Evolutionary conservation across 1,140 invertebrate genomes (phyloP).

Genomic region (Drosophila saltans): DNA sequence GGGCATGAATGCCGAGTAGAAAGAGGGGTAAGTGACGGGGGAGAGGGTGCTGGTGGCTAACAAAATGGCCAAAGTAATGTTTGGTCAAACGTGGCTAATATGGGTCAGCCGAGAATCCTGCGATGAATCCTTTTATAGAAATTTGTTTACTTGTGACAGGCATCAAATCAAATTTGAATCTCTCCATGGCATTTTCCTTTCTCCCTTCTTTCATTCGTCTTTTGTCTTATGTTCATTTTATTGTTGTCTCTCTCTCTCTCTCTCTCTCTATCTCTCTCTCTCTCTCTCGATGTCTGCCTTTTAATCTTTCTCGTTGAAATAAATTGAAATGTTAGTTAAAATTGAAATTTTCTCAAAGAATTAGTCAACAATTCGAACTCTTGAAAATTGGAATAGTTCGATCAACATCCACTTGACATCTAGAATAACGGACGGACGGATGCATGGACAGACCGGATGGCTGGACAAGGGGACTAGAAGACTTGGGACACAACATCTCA

Average conservation of each 20-base stretch:
- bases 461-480: background rate
- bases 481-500: background rate
- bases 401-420: constrained; percentile 34
- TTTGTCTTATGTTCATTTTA: too few species aligned
- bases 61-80: constrained; percentile 60
- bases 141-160: constrained; percentile 59
- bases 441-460: too few species aligned
- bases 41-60: background rate
- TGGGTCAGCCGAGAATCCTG: constrained; percentile 19
- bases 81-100: constrained; percentile 75
- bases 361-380: constrained; percentile 8
- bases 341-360: constrained; percentile 38
- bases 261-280: background rate
- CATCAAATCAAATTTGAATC: constrained; percentile 13
- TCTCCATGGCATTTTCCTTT: constrained; percentile 3
- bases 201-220: background rate
- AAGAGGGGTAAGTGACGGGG: background rate
- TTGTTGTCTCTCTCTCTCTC: background rate
- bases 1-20: background rate
- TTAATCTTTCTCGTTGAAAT: constrained; percentile 32
- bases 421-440: constrained; percentile 27
- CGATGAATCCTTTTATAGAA: constrained; percentile 58
- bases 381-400: constrained; percentile 17
- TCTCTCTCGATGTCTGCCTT: constrained; percentile 42
- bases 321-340: constrained; percentile 27